Evolutionary conservation across 2,888 invertebrate species (phyloP).

Genomic region (Drosophila vallismaia): DNA sequence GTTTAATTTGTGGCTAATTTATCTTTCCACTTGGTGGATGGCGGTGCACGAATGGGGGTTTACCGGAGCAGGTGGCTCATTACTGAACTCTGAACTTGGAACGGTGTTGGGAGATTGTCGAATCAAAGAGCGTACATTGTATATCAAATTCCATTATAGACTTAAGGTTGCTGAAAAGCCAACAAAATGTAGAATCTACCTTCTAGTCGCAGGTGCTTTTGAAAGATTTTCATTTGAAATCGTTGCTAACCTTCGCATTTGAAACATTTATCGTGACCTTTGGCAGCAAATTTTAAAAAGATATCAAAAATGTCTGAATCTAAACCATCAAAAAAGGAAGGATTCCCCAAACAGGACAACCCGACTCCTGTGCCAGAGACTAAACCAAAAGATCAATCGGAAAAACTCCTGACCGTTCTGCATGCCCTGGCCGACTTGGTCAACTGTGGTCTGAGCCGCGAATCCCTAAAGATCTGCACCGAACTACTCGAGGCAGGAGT

Average conservation of each 20-base stretch:
- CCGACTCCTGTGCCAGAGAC: background rate
- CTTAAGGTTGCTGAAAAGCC: no score
- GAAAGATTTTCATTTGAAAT: conserved; percentile 4
- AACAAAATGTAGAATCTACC: no score
- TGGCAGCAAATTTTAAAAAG: background rate
- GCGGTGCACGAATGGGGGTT: conserved; percentile 9
- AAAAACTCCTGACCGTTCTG: conserved; percentile 2
- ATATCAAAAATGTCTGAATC: background rate
- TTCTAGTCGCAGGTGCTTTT: background rate
- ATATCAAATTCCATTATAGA: no score
- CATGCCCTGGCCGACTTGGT: conserved; percentile 23
- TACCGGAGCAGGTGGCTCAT: conserved; percentile 46
- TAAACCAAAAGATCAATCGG: background rate
- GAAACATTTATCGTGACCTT: background rate
- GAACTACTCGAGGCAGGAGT: conserved; percentile 28
- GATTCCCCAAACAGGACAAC: background rate
- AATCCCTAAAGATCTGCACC: conserved; percentile 26
- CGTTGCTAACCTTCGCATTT: background rate
- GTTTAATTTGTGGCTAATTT: conserved; percentile 70
- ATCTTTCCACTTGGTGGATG: conserved; percentile 56
- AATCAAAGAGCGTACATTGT: no score
- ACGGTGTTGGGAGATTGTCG: conserved; percentile 10
- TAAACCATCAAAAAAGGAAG: background rate
- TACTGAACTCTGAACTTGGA: conserved; percentile 62
- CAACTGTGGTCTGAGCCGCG: conserved; percentile 36